Evolutionary conservation across 2,113 vertebrate species (phyloP).

Genomic region (Probosciger aterrimus): DNA sequence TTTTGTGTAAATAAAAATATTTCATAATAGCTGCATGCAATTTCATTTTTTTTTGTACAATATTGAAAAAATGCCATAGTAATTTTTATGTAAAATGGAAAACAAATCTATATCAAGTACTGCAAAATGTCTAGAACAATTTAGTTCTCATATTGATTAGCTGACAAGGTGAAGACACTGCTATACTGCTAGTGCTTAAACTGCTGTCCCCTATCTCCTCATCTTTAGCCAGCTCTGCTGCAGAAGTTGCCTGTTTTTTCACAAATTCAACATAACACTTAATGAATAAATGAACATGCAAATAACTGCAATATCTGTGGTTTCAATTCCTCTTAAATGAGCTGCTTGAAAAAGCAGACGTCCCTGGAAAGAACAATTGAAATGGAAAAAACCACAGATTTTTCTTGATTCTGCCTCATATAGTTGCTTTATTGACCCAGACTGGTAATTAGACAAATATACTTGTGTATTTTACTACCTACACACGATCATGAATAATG

Average conservation of each 20-base stretch:
- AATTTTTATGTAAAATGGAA: neutral
- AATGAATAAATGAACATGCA: neutral
- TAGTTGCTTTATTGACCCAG: neutral
- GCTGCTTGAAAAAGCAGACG: neutral
- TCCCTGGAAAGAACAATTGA: neutral
- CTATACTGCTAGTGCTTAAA: neutral
- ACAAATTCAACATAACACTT: neutral
- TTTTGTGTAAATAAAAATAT: neutral
- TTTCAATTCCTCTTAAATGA: neutral
- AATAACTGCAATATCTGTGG: neutral
- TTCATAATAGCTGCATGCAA: neutral
- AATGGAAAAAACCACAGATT: neutral
- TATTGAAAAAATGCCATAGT: neutral
- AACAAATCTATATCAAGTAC: neutral
- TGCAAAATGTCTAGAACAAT: neutral
- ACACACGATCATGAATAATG: neutral
- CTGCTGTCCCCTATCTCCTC: neutral
- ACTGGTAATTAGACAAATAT: neutral
- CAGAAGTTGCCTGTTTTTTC: neutral
- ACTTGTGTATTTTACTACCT: neutral
- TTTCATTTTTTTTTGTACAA: neutral
- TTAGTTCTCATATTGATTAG: neutral
- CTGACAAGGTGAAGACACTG: neutral
- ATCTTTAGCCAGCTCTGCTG: neutral
- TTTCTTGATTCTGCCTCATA: neutral